These are phyloP conservation scores for Apostichopus californicus DNA, from an alignment of 35 echinoderm and acorn worm genomes.

Conservation along the genomic window DNA sequence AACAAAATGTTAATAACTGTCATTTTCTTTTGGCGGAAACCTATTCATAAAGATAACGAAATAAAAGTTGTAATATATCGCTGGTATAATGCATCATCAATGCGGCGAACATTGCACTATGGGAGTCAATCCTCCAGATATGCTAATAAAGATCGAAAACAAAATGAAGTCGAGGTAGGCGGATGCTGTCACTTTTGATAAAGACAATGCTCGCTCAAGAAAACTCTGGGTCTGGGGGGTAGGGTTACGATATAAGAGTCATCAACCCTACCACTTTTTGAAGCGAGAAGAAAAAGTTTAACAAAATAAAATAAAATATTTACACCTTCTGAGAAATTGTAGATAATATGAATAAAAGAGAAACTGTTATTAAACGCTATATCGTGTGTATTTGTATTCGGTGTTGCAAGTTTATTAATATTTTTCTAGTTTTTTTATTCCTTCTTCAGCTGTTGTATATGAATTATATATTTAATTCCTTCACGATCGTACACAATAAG, in stretches of 20 bases:
- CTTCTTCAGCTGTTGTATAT: no score
- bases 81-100: slow-evolving; percentile 24
- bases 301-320: no score
- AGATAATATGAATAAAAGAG: neutral
- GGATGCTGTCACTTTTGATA: neutral
- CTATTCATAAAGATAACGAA: slow-evolving; percentile 40
- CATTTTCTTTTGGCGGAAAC: slow-evolving; percentile 45
- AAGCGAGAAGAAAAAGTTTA: no score
- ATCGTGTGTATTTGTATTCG: neutral
- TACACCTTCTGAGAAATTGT: neutral
- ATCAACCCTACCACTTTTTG: neutral
- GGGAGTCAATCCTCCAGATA: neutral
- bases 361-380: neutral
- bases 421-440: no score
- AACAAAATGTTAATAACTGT: slow-evolving; percentile 55
- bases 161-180: neutral
- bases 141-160: neutral
- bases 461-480: neutral
- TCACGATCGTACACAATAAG: neutral
- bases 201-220: neutral
- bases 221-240: neutral
- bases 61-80: slow-evolving; percentile 25
- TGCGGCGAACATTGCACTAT: slow-evolving; percentile 16
- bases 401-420: no score
- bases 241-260: neutral